These are phyloP conservation scores for Adela reaumurella DNA, from an alignment of 2,888 invertebrate genomes.

Conservation along the genomic window DNA sequence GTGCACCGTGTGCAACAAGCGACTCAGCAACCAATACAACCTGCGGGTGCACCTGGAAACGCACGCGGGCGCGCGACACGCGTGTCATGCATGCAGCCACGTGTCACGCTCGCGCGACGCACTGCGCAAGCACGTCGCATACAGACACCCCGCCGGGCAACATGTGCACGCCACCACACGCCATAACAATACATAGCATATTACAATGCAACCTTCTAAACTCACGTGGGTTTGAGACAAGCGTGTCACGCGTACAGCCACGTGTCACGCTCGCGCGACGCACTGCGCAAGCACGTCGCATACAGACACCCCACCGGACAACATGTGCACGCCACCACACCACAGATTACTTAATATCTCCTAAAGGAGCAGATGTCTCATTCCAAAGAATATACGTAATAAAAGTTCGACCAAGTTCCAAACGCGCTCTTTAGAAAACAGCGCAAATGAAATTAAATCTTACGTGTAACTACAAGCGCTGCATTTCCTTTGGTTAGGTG, in stretches of 20 bases:
- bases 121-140: conserved; percentile 83
- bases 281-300: conserved; percentile 83
- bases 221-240: conserved; percentile 83
- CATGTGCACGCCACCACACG: background rate
- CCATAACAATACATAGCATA: no score
- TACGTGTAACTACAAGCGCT: no score
- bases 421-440: no score
- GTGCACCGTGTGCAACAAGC: conserved; percentile 83
- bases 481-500: no score
- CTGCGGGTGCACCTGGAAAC: conserved; percentile 87
- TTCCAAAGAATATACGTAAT: no score
- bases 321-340: background rate
- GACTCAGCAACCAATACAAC: conserved; percentile 87
- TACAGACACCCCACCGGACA: conserved; percentile 72
- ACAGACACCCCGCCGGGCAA: conserved; percentile 69
- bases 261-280: conserved; percentile 83
- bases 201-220: no score
- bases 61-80: conserved; percentile 83
- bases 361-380: no score
- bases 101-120: conserved; percentile 86
- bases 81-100: conserved; percentile 82
- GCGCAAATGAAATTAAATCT: no score
- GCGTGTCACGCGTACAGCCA: conserved; percentile 85
- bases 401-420: no score
- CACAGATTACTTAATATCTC: no score